These are phyloP conservation scores for Pseudococcus longispinus DNA, from an alignment of 2,888 invertebrate genomes.

Conservation along the genomic window DNA sequence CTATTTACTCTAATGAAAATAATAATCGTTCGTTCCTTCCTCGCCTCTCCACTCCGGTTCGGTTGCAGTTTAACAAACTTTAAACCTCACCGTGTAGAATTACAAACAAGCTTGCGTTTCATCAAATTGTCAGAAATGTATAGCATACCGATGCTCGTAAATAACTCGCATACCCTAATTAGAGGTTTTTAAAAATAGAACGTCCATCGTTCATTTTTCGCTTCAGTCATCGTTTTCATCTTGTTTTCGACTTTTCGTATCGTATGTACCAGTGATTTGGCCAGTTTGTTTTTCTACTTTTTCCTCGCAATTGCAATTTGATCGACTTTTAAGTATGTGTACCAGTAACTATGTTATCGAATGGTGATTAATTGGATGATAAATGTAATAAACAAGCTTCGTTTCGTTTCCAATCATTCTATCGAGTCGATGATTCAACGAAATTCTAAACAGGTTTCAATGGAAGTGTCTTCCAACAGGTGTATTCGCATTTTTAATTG, in stretches of 20 bases:
- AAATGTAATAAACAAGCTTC: constrained; percentile 4
- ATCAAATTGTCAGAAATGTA: constrained; percentile 27
- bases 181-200: constrained; percentile 42
- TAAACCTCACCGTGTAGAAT: constrained; percentile 21
- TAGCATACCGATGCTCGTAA: constrained; percentile 39
- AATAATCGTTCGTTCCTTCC: not conserved
- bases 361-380: not conserved
- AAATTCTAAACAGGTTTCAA: not conserved
- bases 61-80: constrained; percentile 28
- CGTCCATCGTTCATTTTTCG: constrained; percentile 25
- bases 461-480: not conserved
- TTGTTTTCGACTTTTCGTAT: not conserved
- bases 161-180: constrained; percentile 37
- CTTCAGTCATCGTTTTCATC: not conserved
- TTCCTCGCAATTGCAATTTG: not conserved
- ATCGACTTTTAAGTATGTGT: not conserved
- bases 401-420: not conserved
- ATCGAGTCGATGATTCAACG: not conserved
- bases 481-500: not conserved
- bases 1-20: not conserved
- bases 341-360: not conserved
- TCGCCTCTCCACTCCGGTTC: not conserved
- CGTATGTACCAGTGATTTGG: not conserved
- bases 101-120: constrained; percentile 31
- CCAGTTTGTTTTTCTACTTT: not conserved